phyloP scores from a whole-genome alignment of 2,113 vertebrate genomes.

The Entomyzon cyanotis region DNA sequence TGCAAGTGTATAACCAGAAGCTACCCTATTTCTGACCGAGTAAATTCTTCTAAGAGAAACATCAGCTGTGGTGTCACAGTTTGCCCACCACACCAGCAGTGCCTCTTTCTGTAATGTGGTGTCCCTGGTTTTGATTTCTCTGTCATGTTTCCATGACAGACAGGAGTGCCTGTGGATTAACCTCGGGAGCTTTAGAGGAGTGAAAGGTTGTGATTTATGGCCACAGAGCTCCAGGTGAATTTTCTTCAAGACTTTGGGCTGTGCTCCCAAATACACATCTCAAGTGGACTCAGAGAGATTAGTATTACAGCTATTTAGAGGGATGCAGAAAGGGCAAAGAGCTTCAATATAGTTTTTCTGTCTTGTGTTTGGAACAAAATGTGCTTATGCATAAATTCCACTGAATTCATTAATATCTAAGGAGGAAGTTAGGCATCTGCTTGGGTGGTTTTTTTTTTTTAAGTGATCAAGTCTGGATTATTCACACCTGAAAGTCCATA shows the following conservation, averaged over 20 bases:
- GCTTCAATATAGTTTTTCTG: background rate
- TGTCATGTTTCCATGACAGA: fast-evolving
- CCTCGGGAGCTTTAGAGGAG: background rate
- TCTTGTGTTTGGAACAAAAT: background rate
- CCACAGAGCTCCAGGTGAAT: background rate
- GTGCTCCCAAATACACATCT: background rate
- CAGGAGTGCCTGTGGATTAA: background rate
- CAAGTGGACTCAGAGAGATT: background rate
- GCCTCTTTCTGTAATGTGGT: background rate
- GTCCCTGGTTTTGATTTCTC: background rate
- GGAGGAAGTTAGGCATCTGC: background rate
- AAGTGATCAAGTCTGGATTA: background rate
- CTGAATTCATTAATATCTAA: background rate
- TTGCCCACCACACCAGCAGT: background rate
- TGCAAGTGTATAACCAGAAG: background rate
- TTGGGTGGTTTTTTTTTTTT: background rate
- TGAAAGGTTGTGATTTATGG: background rate
- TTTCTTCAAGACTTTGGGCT: background rate
- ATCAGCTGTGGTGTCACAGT: background rate
- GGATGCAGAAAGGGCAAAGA: background rate
- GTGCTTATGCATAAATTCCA: background rate
- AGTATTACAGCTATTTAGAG: background rate
- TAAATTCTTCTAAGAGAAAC: background rate
- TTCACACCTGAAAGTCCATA: background rate
- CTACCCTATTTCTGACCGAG: background rate